Evolutionary conservation across 2,113 vertebrate genomes (phyloP).

Genomic region (Mastomys coucha): DNA sequence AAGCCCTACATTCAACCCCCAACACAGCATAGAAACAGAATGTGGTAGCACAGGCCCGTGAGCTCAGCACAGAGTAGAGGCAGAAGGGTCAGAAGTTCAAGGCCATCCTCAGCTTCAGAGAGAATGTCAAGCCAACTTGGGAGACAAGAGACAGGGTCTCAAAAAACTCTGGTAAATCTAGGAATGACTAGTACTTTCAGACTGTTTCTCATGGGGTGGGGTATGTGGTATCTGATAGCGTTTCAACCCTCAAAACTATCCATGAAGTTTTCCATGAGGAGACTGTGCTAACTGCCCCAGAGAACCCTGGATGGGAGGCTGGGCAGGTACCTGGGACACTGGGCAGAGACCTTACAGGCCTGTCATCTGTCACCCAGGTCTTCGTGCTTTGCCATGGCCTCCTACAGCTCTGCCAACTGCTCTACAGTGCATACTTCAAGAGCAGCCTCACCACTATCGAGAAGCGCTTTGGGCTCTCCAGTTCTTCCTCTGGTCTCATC

Average conservation of each 20-base stretch:
- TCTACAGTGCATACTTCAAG: slow-evolving; percentile 97
- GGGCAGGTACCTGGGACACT: neutral
- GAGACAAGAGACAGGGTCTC: neutral
- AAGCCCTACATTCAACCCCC: neutral
- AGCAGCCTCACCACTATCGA: slow-evolving; percentile 99
- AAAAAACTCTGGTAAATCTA: neutral
- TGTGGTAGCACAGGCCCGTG: neutral
- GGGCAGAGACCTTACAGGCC: neutral
- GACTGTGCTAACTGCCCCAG: neutral
- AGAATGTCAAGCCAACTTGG: neutral
- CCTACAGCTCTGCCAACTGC: slow-evolving; percentile 96
- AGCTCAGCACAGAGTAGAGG: neutral
- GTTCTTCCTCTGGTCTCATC: slow-evolving; percentile 96
- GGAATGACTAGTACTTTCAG: neutral
- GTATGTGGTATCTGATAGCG: accelerated
- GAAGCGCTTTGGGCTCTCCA: slow-evolving; percentile 96
- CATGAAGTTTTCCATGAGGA: neutral
- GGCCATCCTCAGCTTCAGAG: neutral
- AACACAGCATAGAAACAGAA: neutral
- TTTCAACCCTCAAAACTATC: neutral
- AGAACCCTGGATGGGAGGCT: neutral
- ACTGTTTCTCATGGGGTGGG: neutral
- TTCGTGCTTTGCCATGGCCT: slow-evolving; percentile 96
- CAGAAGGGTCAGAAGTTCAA: neutral
- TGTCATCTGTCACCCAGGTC: slow-evolving; percentile 85